Conservation (phyloP, 2,797 vertebrate species). For the Gambelia wislizenii region DNA sequence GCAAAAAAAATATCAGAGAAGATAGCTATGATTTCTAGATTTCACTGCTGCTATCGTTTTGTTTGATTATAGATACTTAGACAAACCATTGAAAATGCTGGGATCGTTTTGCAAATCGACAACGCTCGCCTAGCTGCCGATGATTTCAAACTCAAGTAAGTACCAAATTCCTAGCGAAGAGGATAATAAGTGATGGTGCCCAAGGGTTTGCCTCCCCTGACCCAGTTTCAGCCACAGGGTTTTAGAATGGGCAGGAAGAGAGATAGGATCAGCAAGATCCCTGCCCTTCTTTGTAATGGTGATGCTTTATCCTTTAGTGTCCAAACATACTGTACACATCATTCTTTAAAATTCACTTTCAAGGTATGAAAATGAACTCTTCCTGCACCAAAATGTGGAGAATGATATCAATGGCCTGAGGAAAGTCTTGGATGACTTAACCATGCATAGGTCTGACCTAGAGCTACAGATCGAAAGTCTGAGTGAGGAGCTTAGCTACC, state of each 20-base stretch:
- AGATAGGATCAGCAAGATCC: neutral
- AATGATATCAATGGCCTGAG: slow-evolving; percentile 58
- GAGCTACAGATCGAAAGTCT: slow-evolving; percentile 62
- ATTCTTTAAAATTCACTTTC: neutral
- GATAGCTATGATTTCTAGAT: neutral
- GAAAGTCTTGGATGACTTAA: slow-evolving; percentile 65
- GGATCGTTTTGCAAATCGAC: slow-evolving; percentile 81
- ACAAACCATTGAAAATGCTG: slow-evolving; percentile 78
- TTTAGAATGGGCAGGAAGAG: neutral
- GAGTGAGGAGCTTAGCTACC: slow-evolving; percentile 59
- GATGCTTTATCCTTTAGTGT: neutral
- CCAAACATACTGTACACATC: neutral
- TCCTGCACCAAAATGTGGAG: slow-evolving; percentile 53
- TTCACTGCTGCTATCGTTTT: neutral
- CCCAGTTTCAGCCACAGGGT: too few relatives aligned
- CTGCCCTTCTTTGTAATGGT: neutral
- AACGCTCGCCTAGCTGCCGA: slow-evolving; percentile 89
- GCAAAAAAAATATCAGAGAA: neutral
- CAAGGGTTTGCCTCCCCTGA: rapidly evolving
- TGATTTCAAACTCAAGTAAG: slow-evolving; percentile 89
- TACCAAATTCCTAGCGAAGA: neutral
- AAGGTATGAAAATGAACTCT: slow-evolving; percentile 66
- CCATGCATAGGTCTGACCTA: slow-evolving; percentile 56
- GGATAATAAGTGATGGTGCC: neutral
- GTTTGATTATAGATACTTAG: slow-evolving; percentile 78